Percentiles rank a stretch among this genome's conserved stretches.
phyloP scores from a whole-genome alignment of 2,797 vertebrate species.

The Atherinosoma microstoma region DNA sequence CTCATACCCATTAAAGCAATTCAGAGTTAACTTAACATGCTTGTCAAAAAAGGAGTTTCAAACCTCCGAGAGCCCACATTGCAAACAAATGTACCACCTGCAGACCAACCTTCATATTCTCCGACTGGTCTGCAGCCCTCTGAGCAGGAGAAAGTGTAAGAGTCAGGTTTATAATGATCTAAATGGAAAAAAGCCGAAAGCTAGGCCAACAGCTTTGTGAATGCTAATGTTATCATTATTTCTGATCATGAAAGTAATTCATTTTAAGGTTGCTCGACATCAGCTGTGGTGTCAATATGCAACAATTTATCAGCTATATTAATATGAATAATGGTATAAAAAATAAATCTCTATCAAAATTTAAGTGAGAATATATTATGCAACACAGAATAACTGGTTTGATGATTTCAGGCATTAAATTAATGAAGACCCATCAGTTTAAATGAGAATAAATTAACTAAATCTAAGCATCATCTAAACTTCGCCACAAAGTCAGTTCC shows the following conservation, averaged over 20 bases:
- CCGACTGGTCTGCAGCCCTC: neutral
- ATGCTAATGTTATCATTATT: neutral
- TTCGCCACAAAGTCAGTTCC: conserved; percentile 36
- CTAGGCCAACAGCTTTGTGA: neutral
- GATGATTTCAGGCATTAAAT: neutral
- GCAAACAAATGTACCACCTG: neutral
- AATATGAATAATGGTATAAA: neutral
- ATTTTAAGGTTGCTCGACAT: neutral
- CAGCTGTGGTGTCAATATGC: neutral
- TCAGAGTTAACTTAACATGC: neutral
- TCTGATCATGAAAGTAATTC: neutral
- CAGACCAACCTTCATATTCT: neutral
- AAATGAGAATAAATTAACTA: conserved; percentile 1
- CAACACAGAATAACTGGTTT: neutral
- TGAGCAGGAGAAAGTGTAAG: neutral
- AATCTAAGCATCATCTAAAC: conserved; percentile 29
- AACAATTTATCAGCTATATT: neutral
- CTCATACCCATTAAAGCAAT: neutral
- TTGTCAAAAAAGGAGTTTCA: neutral
- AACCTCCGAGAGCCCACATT: neutral
- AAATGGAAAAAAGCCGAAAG: neutral
- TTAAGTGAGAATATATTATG: neutral
- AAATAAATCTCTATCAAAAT: neutral
- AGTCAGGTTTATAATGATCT: neutral
- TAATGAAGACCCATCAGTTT: neutral